Evolutionary conservation across 2,888 invertebrate species (phyloP), one percentile per base, ranked within the genome.

Genomic region (Boloria euphrosyne): DNA sequence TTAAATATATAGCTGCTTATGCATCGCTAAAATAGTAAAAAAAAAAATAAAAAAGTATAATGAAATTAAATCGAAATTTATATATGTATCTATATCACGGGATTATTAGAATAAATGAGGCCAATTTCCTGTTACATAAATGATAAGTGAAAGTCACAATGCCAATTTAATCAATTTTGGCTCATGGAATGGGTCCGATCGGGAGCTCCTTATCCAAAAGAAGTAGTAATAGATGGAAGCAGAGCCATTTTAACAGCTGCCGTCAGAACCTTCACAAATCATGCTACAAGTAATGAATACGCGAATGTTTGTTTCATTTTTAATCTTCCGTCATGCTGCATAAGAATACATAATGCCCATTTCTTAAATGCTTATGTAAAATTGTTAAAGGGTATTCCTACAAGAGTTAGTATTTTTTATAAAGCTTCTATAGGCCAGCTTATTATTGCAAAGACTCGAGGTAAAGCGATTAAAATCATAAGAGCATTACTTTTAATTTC

Each of bases 301-400:
- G 47, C 60, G 16, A 49, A 60, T 60, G 18, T 49, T 22, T 49
- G 49, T 22, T 60, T 49, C 27, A 49, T 14, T 22, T 22, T 22
- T 47, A 16, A 16, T 50, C 14, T 49, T 49, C 18, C 49, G 17
- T 47, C 60, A 60, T 60, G 60, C 47, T 60, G 49, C 44, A 31
- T 60, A 17, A 49, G 60, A 47, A 60, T 60, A 49, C 50, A 60
- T 49, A 60, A 60, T 47, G 59, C 59, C 16, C 59, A 59, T 59
- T 59, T 46, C 43, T 46, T 59, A 14, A n/a, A 59, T 17, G 47
- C 59, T 46, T 59, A 47, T 46, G 59, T 59, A 3, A 5, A 49
- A 14, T 59, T 59, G n/a, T 43, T 59, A 47, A 59, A 59, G 17
- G 49, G 22, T 18, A 22, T 22, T 14, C 59, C 17, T 22, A n/a